These are phyloP conservation scores for Coenonympha arcania DNA, from an alignment of 2,888 invertebrate genomes.

Conservation along the genomic window DNA sequence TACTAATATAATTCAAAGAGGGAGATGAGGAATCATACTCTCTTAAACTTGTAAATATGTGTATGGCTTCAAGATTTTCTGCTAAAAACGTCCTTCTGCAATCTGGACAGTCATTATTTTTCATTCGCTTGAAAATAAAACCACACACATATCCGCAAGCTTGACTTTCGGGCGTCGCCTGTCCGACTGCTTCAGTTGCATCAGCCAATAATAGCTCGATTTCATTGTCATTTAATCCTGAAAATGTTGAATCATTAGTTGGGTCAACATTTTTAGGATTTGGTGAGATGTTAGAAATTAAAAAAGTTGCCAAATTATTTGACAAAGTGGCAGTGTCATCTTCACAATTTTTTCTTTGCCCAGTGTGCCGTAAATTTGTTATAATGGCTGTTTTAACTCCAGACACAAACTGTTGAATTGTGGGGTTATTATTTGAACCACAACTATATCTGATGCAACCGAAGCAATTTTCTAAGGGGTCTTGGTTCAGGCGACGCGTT, in stretches of 20 bases:
- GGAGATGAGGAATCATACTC: too few species aligned
- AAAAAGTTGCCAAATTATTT: background rate
- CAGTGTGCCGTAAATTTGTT: background rate
- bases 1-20: too few species aligned
- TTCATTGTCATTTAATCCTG: background rate
- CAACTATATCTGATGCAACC: constrained; percentile 23
- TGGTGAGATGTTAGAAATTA: too few species aligned
- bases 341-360: background rate
- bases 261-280: too few species aligned
- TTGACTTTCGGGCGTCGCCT: too few species aligned
- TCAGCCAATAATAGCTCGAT: background rate
- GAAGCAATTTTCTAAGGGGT: constrained; percentile 24
- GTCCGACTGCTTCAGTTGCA: background rate
- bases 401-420: constrained; percentile 23
- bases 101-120: background rate
- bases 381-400: constrained; percentile 5
- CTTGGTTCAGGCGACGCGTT: constrained; percentile 2
- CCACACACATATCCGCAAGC: background rate
- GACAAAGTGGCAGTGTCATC: background rate
- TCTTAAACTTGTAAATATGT: constrained; percentile 9
- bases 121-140: background rate
- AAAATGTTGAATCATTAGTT: too few species aligned
- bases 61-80: background rate
- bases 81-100: constrained; percentile 3
- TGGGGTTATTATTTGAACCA: constrained; percentile 26